Evolutionary conservation across 2,888 invertebrate species (phyloP), one percentile per base, ranked within the genome.

Genomic region (Drosophila neotestacea): DNA sequence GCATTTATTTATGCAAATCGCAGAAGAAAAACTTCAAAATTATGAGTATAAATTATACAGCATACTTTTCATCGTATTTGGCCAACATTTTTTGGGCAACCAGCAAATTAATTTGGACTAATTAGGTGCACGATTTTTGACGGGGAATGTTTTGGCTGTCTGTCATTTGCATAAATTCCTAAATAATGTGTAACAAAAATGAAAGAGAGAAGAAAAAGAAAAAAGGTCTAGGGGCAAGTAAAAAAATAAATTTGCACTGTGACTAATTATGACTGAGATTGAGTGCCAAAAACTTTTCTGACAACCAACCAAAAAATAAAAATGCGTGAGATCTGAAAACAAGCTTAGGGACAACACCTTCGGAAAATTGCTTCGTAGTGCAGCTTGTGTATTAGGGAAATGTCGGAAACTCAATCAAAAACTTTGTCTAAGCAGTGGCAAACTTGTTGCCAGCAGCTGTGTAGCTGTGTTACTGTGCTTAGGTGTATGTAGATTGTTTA

Each of bases 231-330:
- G 36, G 11, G 54, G 51, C 39, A 59, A 38, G 32, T 36, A 30
- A 47, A 46, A 61, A 51, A 61, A 51, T 51, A 69, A 56, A 48
- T 48, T 67, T 59, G 34, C 38, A 62, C 48, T 64, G 50, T 9
- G 46, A 27, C 56, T 78, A 78, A 78, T 76, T 78, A 76, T 61
- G 70, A 69, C 47, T 41, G 73, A 64, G 75, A 69, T 78, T 69
- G 58, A 69, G 64, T 46, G 59, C 11, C 55, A 50, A 27, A 76
- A 77, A 76, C 69, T 76, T 77, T 77, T 34, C 30, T 36, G 46
- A 51, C 44, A 62, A 50, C 38, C 46, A 65, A 42, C 42, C 44
- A 7, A 61, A 64, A 64, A 46, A 32, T 2, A 7, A 6, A 3
- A 32, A 78, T 76, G 61, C 62, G 46, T n/a, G 42, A 47, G 58